Percentiles rank a stretch among this genome's conserved stretches.
These are phyloP conservation scores for Protophormia terraenovae DNA, from an alignment of 2,888 invertebrate genomes.

Conservation along the genomic window DNA sequence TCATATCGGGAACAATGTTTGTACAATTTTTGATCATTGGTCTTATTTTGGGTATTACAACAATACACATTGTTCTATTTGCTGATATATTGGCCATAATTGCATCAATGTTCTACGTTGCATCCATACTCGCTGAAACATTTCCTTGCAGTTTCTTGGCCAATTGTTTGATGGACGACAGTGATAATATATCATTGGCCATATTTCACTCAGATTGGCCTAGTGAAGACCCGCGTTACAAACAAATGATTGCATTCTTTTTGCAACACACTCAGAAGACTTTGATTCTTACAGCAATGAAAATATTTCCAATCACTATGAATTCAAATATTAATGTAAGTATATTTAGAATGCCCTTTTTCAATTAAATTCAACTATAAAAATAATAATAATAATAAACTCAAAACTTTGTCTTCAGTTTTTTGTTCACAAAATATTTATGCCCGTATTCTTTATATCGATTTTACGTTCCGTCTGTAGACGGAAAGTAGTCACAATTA, in stretches of 20 bases:
- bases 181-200: constrained; percentile 71
- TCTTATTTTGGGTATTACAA: constrained; percentile 71
- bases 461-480: too few relatives aligned
- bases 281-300: constrained; percentile 73
- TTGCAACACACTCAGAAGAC: constrained; percentile 73
- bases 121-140: constrained; percentile 71
- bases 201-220: constrained; percentile 76
- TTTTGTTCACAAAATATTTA: too few relatives aligned
- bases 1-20: constrained; percentile 74
- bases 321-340: constrained; percentile 74
- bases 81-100: constrained; percentile 70
- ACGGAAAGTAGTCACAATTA: too few relatives aligned
- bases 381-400: too few relatives aligned
- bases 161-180: constrained; percentile 72
- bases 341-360: too few relatives aligned
- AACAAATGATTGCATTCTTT: constrained; percentile 70
- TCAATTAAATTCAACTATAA: too few relatives aligned
- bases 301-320: constrained; percentile 73
- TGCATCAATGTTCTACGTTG: constrained; percentile 70
- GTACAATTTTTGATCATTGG: constrained; percentile 74
- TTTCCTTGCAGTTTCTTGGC: constrained; percentile 75
- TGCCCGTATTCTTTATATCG: too few relatives aligned
- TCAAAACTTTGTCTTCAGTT: too few relatives aligned
- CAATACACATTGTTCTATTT: constrained; percentile 73
- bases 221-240: constrained; percentile 69